Percentiles rank a stretch among this genome's conserved stretches.
Conservation (phyloP, 2,113 vertebrate species). For the Origma solitaria region DNA sequence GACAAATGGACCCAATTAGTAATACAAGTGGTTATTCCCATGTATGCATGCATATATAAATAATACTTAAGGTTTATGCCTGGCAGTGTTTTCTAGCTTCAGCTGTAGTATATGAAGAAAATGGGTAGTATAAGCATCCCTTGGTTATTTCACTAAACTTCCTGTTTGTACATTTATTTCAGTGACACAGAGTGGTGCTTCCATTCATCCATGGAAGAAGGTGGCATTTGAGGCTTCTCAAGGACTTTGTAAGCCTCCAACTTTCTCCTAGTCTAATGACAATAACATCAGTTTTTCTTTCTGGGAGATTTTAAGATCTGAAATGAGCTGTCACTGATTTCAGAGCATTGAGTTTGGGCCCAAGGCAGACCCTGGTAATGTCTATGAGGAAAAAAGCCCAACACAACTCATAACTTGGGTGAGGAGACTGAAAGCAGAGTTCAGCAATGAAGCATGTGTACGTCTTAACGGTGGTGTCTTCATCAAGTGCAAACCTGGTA, state of each 20-base stretch:
- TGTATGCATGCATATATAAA: neutral
- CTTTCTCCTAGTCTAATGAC: neutral
- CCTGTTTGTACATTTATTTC: neutral
- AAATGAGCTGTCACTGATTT: neutral
- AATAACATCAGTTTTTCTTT: neutral
- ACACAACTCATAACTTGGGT: rapidly evolving
- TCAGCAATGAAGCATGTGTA: neutral
- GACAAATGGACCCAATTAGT: neutral
- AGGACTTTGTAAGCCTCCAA: neutral
- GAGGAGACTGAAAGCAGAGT: neutral
- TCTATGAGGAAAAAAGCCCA: neutral
- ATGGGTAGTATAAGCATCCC: neutral
- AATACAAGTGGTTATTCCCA: neutral
- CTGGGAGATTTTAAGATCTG: neutral
- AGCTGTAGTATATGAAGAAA: neutral
- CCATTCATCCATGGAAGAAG: neutral
- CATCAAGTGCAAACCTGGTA: neutral
- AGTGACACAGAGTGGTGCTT: neutral
- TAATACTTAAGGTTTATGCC: neutral
- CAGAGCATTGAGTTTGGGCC: neutral
- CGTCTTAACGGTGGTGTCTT: neutral
- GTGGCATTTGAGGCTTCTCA: neutral
- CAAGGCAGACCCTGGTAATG: neutral
- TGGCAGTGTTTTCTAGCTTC: neutral
- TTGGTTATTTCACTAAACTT: neutral